These are phyloP conservation scores for Poecilia wingei DNA, from an alignment of 2,797 vertebrate genomes.

Conservation along the genomic window DNA sequence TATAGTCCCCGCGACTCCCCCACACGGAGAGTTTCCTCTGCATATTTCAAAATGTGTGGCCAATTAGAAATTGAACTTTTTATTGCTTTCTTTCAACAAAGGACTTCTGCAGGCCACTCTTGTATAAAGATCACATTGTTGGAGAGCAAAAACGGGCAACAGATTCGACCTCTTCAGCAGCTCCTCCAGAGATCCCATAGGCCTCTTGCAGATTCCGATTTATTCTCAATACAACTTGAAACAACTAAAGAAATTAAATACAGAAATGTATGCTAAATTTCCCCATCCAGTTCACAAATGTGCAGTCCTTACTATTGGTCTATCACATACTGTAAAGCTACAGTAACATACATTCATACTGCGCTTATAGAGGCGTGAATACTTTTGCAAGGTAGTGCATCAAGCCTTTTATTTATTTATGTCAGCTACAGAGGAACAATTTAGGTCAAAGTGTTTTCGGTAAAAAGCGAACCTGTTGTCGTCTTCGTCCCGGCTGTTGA, in stretches of 20 bases:
- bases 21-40: too few species aligned
- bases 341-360: not conserved
- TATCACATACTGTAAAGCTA: not conserved
- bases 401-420: not conserved
- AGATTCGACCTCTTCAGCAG: not conserved
- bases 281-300: not conserved
- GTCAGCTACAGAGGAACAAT: not conserved
- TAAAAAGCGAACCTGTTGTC: slow-evolving; percentile 84
- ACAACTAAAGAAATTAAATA: not conserved
- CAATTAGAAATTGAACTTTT: not conserved
- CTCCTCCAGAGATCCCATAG: not conserved
- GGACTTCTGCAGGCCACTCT: not conserved
- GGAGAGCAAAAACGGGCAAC: not conserved
- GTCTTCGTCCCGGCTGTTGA: slow-evolving; percentile 93
- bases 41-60: not conserved
- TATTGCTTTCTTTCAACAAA: not conserved
- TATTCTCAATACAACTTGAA: not conserved
- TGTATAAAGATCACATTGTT: not conserved
- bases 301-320: not conserved
- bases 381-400: not conserved
- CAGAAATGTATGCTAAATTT: not conserved
- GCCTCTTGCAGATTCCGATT: not conserved
- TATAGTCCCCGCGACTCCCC: too few species aligned
- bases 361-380: not conserved
- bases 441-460: not conserved